Percentiles rank a stretch among this genome's conserved stretches.
Conservation (phyloP, 2,113 vertebrate species). For the Forbesichthys papilliferus region DNA sequence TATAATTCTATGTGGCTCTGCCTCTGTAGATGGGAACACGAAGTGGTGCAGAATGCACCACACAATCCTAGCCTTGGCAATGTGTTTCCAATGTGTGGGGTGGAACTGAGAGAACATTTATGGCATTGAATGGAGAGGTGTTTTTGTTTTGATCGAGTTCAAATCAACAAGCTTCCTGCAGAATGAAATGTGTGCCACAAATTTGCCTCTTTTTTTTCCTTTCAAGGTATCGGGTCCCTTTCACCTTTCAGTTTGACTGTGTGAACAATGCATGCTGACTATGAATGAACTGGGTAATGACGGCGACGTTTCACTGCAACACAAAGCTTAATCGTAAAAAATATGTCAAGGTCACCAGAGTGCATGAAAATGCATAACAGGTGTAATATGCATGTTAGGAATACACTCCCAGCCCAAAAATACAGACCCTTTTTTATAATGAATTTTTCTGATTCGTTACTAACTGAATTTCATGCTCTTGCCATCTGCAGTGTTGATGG, state of each 20-base stretch:
- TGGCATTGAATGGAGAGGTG: too few species aligned
- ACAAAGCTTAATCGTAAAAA: conserved; percentile 10
- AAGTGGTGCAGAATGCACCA: too few species aligned
- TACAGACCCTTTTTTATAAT: conserved; percentile 2
- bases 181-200: background rate
- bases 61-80: too few species aligned
- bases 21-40: too few species aligned
- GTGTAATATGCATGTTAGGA: background rate
- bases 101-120: too few species aligned
- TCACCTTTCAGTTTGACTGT: conserved; percentile 22
- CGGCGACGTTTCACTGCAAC: conserved; percentile 18
- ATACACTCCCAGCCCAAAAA: background rate
- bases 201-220: background rate
- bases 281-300: conserved; percentile 40
- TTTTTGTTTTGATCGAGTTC: too few species aligned
- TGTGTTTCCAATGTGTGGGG: too few species aligned
- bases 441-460: background rate
- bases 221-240: conserved; percentile 9
- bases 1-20: too few species aligned
- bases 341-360: conserved; percentile 13
- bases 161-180: too few species aligned
- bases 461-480: background rate
- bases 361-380: background rate
- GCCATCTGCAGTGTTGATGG: background rate
- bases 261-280: conserved; percentile 33